These are phyloP conservation scores for Myotis vivesi DNA, from an alignment of 2,797 vertebrate genomes.

Conservation along the genomic window DNA sequence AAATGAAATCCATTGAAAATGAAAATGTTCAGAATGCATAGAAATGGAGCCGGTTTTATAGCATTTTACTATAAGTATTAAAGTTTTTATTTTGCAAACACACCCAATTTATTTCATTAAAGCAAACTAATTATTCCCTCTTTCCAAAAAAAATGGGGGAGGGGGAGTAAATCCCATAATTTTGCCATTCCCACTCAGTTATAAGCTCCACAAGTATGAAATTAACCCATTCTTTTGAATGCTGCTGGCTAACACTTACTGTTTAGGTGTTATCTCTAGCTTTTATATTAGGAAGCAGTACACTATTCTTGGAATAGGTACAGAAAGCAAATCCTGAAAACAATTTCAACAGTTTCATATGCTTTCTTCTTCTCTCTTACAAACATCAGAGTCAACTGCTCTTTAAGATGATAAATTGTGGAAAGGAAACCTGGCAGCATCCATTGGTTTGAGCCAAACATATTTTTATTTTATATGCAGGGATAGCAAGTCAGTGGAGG, in stretches of 20 bases:
- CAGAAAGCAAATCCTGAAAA: neutral
- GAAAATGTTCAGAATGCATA: constrained; percentile 4
- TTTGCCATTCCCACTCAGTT: neutral
- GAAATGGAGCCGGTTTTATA: neutral
- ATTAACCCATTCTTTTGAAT: neutral
- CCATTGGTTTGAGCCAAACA: neutral
- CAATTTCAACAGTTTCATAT: neutral
- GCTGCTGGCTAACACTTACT: neutral
- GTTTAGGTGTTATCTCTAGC: neutral
- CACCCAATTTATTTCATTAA: neutral
- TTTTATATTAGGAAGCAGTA: neutral
- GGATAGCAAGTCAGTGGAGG: neutral
- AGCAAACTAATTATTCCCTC: neutral
- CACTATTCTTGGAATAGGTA: neutral
- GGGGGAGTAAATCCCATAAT: neutral
- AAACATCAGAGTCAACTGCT: neutral
- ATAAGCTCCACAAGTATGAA: neutral
- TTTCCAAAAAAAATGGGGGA: neutral
- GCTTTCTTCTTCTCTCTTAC: neutral
- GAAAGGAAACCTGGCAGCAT: neutral
- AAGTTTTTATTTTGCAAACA: constrained; percentile 33
- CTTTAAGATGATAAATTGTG: neutral
- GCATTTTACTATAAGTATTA: neutral
- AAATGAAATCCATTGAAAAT: constrained; percentile 18
- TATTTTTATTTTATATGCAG: neutral